These are phyloP conservation scores for Perccottus glenii DNA, from an alignment of 2,113 vertebrate genomes.

Conservation along the genomic window DNA sequence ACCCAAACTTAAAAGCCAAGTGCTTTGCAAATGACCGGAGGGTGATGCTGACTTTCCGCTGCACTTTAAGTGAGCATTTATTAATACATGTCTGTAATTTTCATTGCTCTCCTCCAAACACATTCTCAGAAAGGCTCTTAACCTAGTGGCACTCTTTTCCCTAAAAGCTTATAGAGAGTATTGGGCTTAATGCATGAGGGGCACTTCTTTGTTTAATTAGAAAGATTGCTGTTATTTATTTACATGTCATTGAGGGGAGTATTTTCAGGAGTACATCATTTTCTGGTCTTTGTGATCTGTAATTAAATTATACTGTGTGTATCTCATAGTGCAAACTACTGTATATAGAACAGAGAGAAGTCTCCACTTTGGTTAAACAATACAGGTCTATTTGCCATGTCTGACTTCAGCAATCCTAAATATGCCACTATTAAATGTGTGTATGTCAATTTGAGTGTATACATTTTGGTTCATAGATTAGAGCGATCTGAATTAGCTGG, in stretches of 20 bases:
- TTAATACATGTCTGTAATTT: conserved; percentile 60
- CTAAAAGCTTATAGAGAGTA: conserved; percentile 51
- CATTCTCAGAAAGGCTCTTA: conserved; percentile 50
- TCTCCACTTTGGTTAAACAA: conserved; percentile 4
- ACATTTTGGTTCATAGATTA: not conserved
- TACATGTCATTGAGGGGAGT: conserved; percentile 31
- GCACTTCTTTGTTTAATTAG: conserved; percentile 63
- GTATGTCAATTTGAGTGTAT: too few relatives aligned
- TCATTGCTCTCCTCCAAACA: conserved; percentile 52
- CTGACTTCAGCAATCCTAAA: too few relatives aligned
- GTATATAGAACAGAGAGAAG: conserved; percentile 19
- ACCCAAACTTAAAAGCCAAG: conserved; percentile 58
- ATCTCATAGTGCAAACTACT: conserved; percentile 24
- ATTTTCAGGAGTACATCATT: conserved; percentile 36
- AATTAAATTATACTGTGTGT: conserved; percentile 46
- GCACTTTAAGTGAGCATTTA: conserved; percentile 64
- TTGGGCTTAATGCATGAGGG: conserved; percentile 46
- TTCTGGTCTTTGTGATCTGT: conserved; percentile 40
- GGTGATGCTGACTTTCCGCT: conserved; percentile 60
- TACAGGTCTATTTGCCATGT: not conserved
- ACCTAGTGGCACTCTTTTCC: conserved; percentile 52
- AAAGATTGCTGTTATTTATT: conserved; percentile 55
- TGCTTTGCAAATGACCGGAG: conserved; percentile 62
- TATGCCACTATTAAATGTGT: too few relatives aligned
- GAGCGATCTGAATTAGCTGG: not conserved